Evolutionary conservation across 2,797 vertebrate genomes (phyloP), one percentile per base, ranked within the genome.

Genomic region (Schizopygopsis pylzovi): DNA sequence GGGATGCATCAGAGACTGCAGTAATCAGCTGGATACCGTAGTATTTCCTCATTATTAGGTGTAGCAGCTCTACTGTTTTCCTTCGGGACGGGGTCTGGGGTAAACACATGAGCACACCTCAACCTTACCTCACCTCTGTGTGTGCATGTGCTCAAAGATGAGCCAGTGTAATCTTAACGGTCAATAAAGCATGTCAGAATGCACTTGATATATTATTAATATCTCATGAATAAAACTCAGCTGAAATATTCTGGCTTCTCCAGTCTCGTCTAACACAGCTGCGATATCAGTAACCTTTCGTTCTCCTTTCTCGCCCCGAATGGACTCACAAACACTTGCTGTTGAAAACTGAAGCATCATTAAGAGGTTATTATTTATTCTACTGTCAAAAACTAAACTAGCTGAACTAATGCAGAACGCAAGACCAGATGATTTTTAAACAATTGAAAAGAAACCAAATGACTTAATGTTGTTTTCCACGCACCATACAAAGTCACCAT

Each of bases 101-200:
- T 86, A 91, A 92, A 92, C 91, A 92, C 63, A 92, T 92, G 91
- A 92, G 79, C 88, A 91, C 91, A 92, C 87, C 88, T 82, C 77
- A 73, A 68, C 81, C 79, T 88, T 52, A 84, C 88, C 75, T 88
- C 87, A 81, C 86, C 82, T 56, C 47, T 56, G 56, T 4, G 86
- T n/a, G 43, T 18, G 18, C 67, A 25, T 71, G 83, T 79, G 81
- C 67, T 2, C 72, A 45, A 71, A 25, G 67, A 25, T 67, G 72
- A 67, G 22, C 28, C 22, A 25, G 54, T n/a, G n/a, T n/a, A n/a
- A n/a, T n/a, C n/a, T n/a, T n/a, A n/a, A n/a, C 82, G 47, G 45
- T 61, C 41, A 65, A 72, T 79, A 80, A 85, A 72, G 28, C 78
- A 78, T 71, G 75, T 79, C 5, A 59, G 71, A 82, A 59, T 81